These are phyloP conservation scores for Callimico goeldii DNA, from an alignment of 2,797 vertebrate species.

Conservation along the genomic window DNA sequence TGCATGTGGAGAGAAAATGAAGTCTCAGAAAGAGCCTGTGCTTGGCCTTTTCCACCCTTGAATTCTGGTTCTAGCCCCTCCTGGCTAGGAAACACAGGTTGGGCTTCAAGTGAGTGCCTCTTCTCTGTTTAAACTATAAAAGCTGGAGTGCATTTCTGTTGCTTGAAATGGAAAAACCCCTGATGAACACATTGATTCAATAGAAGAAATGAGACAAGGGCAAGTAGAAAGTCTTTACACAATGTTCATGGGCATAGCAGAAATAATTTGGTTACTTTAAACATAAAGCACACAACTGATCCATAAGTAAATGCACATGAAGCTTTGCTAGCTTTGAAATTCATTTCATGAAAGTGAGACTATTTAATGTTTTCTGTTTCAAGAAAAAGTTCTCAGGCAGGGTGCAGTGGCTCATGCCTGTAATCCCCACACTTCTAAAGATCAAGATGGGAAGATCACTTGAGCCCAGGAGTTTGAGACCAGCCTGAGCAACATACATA, in stretches of 20 bases:
- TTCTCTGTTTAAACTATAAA: background rate
- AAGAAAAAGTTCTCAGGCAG: background rate
- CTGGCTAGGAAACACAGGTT: background rate
- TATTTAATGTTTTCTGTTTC: background rate
- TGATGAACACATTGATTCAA: background rate
- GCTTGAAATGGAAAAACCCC: background rate
- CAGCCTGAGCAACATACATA: background rate
- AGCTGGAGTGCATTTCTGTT: background rate
- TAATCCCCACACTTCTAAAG: background rate
- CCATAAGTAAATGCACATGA: background rate
- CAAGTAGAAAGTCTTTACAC: background rate
- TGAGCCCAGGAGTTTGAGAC: background rate
- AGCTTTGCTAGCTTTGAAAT: background rate
- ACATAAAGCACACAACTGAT: background rate
- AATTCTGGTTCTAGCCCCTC: background rate
- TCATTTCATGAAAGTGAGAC: background rate
- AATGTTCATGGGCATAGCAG: background rate
- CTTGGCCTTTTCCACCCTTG: background rate
- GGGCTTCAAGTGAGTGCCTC: background rate
- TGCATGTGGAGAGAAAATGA: no score
- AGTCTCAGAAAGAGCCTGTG: background rate
- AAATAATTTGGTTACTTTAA: background rate
- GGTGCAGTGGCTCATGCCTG: background rate
- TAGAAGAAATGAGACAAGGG: background rate
- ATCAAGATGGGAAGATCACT: background rate